Conservation (phyloP, 2,888 invertebrate species). For the Actias luna region DNA sequence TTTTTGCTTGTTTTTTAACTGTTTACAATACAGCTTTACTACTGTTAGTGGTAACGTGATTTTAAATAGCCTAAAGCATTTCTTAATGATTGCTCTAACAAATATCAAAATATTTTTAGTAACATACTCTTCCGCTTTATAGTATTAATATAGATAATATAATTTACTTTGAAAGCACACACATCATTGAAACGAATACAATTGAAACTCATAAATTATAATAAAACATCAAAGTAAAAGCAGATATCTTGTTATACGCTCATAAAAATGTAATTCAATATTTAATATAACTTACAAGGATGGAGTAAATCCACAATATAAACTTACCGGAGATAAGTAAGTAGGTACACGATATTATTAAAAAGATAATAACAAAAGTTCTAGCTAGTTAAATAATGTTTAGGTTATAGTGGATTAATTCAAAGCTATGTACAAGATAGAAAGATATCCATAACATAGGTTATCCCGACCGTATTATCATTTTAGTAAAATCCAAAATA, state of each 20-base stretch:
- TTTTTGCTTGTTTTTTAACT: too few species aligned
- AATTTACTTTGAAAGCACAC: background rate
- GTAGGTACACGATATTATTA: conserved; percentile 17
- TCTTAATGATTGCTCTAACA: too few species aligned
- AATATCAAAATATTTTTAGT: too few species aligned
- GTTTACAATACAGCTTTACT: too few species aligned
- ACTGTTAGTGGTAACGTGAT: too few species aligned
- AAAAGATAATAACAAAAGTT: conserved; percentile 13
- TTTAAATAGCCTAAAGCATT: too few species aligned
- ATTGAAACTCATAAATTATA: conserved; percentile 24
- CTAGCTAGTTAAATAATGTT: background rate
- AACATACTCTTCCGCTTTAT: too few species aligned
- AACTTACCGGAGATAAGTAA: conserved; percentile 30
- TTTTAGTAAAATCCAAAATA: too few species aligned
- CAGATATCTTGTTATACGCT: conserved; percentile 25
- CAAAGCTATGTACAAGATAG: too few species aligned
- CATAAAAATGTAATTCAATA: conserved; percentile 44
- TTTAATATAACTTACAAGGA: conserved; percentile 45
- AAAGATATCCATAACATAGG: too few species aligned
- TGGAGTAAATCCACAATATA: conserved; percentile 26
- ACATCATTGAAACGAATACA: background rate
- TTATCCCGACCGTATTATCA: too few species aligned
- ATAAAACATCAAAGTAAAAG: conserved; percentile 27
- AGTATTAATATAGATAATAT: too few species aligned
- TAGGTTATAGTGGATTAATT: background rate